Base-by-base conservation (phyloP, 2,888 invertebrate genomes). In the Tholera decimalis region DNA sequence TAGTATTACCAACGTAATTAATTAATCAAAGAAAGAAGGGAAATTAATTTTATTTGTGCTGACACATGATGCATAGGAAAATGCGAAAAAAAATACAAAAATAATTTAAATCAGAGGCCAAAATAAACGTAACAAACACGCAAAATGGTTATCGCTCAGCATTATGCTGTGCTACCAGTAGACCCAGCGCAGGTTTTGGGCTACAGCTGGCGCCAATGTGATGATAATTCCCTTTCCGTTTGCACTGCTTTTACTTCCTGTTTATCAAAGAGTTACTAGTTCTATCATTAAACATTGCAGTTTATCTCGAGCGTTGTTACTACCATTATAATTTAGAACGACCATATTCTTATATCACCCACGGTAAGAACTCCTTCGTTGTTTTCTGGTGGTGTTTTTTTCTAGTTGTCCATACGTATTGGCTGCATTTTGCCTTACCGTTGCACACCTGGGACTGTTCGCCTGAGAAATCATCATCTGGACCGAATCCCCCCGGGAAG, bases 351-450 rank as follows among this genome's bases (percentile, higher is more conserved):
- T 65, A 71, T 2, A 9, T 13, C 30, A 20, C 22, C 70, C 70
- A 70, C 18, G 53, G 30, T 0, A n/a, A 1, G 0, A 41, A 15
- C 5, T 24, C 26, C 4, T 11, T 9, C 9, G 44, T 30, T 3
- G 68, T 15, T 49, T 3, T 44, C 30, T 20, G 20, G 6, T 4
- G 2, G 26, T 0, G 0, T 39, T 15, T 51, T 11, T 26, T 39
- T 28, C 11, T 49, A 20, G 49, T 49, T 11, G 72, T 61, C 72
- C 72, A 73, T 24, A 35, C 3, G 18, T 57, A 70, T 41, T 44
- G 53, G 8, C 43, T 53, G 28, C 72, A 73, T 20, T 41, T 61
- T 6, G 71, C 72, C 26, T 62, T 61, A 7, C n/a, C 56, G 8
- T 11, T 47, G n/a, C 72, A 73, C 6, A 73, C 7, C 11, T 24